These are phyloP conservation scores for Sanderia malayensis DNA, from an alignment of 30 jellyfish, hydroid and myxozoan species.

Conservation along the genomic window DNA sequence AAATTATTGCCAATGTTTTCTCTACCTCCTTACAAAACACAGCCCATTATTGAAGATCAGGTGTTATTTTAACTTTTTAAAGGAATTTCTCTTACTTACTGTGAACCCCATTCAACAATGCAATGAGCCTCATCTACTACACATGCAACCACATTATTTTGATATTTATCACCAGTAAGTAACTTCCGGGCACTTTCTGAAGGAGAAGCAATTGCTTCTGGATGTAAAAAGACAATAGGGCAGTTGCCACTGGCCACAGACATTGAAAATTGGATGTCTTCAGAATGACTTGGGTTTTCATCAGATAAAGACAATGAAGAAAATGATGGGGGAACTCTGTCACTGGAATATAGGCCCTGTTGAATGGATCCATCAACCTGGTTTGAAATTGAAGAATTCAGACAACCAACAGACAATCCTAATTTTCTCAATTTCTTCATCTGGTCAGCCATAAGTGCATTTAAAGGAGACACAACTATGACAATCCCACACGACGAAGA, in stretches of 20 bases:
- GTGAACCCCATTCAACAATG: slow-evolving; percentile 15
- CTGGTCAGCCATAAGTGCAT: slow-evolving; percentile 1
- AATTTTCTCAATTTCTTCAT: background rate
- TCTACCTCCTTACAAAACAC: no score
- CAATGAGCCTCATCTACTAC: slow-evolving; percentile 45
- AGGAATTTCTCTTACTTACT: no score
- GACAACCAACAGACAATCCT: background rate
- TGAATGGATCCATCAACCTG: no score
- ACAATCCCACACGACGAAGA: background rate
- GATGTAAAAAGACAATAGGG: background rate
- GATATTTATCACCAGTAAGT: slow-evolving; percentile 9
- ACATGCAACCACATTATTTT: slow-evolving; percentile 26
- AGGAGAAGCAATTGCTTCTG: slow-evolving; percentile 5
- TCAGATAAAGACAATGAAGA: no score
- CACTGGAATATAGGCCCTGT: no score
- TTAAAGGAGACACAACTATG: background rate
- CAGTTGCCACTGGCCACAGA: background rate
- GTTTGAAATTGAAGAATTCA: background rate
- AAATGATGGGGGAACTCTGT: no score
- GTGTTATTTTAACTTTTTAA: no score
- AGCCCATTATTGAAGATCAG: no score
- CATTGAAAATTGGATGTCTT: no score
- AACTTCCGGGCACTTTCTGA: background rate
- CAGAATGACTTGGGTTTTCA: no score
- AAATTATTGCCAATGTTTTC: no score